A percentile compares a stretch with the other conserved stretches of the same genome.
These are phyloP conservation scores for Himalopsyche anomala DNA, from an alignment of 2,888 invertebrate genomes.

Conservation along the genomic window DNA sequence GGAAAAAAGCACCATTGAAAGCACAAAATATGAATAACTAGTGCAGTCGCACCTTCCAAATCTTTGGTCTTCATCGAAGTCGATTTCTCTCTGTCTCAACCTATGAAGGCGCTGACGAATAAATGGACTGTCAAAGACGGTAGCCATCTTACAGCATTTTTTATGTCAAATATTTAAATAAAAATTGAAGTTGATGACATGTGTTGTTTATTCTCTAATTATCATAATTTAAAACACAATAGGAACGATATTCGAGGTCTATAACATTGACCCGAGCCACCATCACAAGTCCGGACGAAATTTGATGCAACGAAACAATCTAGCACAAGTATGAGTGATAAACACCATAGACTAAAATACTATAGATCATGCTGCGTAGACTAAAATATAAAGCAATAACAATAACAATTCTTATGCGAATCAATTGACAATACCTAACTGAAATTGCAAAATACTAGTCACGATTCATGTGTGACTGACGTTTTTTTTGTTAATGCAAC, in stretches of 20 bases:
- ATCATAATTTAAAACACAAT: slow-evolving; percentile 49
- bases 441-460: no score
- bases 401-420: no score
- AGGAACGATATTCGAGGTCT: neutral
- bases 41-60: slow-evolving; percentile 82
- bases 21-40: slow-evolving; percentile 80
- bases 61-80: slow-evolving; percentile 78
- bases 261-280: neutral
- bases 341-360: no score
- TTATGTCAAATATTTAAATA: slow-evolving; percentile 43
- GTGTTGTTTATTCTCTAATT: slow-evolving; percentile 43
- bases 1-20: slow-evolving; percentile 80
- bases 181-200: neutral
- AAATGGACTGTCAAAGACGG: slow-evolving; percentile 80
- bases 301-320: slow-evolving; percentile 6
- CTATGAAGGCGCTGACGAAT: slow-evolving; percentile 79
- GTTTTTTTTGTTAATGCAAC: no score
- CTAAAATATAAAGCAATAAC: no score
- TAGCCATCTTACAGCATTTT: slow-evolving; percentile 75
- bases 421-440: no score
- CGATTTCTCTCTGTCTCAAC: slow-evolving; percentile 78
- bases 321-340: no score
- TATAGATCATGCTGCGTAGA: no score
- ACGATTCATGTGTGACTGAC: no score
- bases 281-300: slow-evolving; percentile 6